phyloP scores from a whole-genome alignment of 2,888 invertebrate genomes.

The Dryocosmus kuriphilus region DNA sequence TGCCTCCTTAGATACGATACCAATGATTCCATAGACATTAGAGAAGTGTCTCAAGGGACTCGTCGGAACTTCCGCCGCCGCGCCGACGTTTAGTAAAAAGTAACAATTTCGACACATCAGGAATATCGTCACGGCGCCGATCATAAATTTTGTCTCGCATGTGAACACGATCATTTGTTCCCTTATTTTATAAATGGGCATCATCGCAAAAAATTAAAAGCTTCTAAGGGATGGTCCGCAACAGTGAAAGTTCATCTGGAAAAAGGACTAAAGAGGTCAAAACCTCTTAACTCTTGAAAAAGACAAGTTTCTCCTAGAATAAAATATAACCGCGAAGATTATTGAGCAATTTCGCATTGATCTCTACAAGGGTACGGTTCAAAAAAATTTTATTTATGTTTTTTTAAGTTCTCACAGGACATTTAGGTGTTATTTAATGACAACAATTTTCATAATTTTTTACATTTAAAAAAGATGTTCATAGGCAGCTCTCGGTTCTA shows the following conservation, averaged over 20 bases:
- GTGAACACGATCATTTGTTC: neutral
- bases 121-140: slow-evolving; percentile 32
- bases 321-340: no score
- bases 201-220: slow-evolving; percentile 10
- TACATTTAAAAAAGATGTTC: no score
- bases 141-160: slow-evolving; percentile 25
- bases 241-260: neutral
- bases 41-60: slow-evolving; percentile 59
- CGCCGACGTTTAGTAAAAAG: slow-evolving; percentile 40
- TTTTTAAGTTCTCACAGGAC: no score
- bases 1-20: slow-evolving; percentile 12
- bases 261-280: neutral
- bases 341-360: no score
- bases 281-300: no score
- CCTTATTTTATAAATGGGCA: slow-evolving; percentile 10
- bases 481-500: no score
- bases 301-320: no score
- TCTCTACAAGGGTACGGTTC: no score
- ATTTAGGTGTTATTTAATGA: no score
- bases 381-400: no score
- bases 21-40: slow-evolving; percentile 20
- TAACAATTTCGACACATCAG: slow-evolving; percentile 35
- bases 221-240: neutral
- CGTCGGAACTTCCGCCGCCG: slow-evolving; percentile 68
- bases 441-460: no score